phyloP scores from a whole-genome alignment of 2,113 vertebrate species.

The Podilymbus podiceps region DNA sequence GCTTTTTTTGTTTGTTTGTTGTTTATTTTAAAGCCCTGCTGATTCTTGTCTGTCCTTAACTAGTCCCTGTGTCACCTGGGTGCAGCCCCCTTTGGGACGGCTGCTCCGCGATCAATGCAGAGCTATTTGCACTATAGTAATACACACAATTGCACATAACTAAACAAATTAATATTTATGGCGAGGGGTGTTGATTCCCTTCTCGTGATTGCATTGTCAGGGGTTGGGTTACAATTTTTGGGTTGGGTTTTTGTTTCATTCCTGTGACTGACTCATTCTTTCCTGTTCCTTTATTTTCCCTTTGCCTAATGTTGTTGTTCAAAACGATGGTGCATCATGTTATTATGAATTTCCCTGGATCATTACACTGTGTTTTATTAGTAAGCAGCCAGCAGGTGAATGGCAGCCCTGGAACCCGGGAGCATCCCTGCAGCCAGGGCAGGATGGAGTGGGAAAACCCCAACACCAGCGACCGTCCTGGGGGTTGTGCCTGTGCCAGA shows the following conservation, averaged over 20 bases:
- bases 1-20: not conserved
- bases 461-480: not conserved
- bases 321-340: constrained; percentile 12
- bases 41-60: constrained; percentile 37
- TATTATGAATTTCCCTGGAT: constrained; percentile 36
- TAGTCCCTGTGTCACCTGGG: constrained; percentile 40
- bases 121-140: constrained; percentile 66
- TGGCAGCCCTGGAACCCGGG: not conserved
- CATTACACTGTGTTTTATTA: not conserved
- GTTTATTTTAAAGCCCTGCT: not conserved
- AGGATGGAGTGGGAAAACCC: not conserved
- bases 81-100: not conserved
- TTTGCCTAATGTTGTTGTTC: constrained; percentile 22
- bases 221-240: not conserved
- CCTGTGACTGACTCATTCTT: constrained; percentile 30
- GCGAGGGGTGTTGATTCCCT: not conserved
- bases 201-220: constrained; percentile 19
- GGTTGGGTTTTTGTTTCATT: constrained; percentile 13
- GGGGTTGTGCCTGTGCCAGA: no score
- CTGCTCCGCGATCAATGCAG: constrained; percentile 16
- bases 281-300: not conserved
- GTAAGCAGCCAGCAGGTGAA: not conserved
- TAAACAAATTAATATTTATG: constrained; percentile 24
- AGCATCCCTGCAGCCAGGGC: not conserved
- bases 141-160: constrained; percentile 60